These are phyloP conservation scores for Eulithis testata DNA, from an alignment of 2,888 invertebrate species.

Conservation along the genomic window DNA sequence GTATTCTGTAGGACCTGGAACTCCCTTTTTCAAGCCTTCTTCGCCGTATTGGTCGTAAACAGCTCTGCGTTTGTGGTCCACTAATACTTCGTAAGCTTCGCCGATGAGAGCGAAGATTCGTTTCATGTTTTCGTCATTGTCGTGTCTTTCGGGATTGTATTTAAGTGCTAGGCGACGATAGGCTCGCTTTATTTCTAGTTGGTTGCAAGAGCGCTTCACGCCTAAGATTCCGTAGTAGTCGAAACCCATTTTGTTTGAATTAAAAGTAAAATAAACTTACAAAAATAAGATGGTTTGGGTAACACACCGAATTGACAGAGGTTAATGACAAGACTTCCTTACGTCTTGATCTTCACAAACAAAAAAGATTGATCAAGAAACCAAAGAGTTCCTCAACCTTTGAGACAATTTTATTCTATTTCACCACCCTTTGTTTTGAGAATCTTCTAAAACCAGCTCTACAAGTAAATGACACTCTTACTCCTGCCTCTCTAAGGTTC, in stretches of 20 bases:
- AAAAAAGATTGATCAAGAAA: not conserved
- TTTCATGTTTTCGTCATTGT: slow-evolving; percentile 73
- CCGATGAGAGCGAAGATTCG: slow-evolving; percentile 86
- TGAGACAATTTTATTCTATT: not conserved
- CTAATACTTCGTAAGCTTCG: slow-evolving; percentile 92
- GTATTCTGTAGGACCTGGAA: slow-evolving; percentile 87
- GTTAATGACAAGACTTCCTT: not conserved
- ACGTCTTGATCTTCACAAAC: too few relatives aligned
- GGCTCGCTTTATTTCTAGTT: slow-evolving; percentile 89
- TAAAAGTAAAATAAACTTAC: slow-evolving; percentile 16
- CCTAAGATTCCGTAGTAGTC: slow-evolving; percentile 92
- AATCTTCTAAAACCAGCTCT: not conserved
- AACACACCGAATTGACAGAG: not conserved
- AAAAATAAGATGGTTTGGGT: slow-evolving; percentile 5
- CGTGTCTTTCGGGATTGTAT: slow-evolving; percentile 85
- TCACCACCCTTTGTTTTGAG: too few relatives aligned
- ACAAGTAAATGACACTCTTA: slow-evolving; percentile 3
- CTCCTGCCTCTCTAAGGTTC: slow-evolving; percentile 60
- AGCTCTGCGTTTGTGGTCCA: slow-evolving; percentile 87
- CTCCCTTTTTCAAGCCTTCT: slow-evolving; percentile 92
- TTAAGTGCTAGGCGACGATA: slow-evolving; percentile 84
- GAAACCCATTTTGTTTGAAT: slow-evolving; percentile 81
- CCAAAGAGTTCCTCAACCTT: not conserved
- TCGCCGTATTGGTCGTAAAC: slow-evolving; percentile 96
- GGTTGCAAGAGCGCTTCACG: slow-evolving; percentile 86